Conservation (phyloP, 2,797 vertebrate species). For the Euthynnus affinis region DNA sequence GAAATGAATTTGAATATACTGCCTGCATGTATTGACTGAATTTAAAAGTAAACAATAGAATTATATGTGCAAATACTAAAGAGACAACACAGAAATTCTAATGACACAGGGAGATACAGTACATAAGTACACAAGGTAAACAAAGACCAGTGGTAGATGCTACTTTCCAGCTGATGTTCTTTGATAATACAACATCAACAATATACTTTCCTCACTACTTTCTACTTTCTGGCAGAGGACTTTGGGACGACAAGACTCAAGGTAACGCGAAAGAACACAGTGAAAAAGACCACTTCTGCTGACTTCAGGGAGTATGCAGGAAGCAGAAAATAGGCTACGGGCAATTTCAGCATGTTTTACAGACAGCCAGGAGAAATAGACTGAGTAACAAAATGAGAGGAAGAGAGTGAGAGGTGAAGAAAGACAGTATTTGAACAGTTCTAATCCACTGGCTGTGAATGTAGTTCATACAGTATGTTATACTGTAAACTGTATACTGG, state of each 20-base stretch:
- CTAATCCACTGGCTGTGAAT: slow-evolving; percentile 8
- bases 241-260: slow-evolving; percentile 39
- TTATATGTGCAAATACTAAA: too few relatives aligned
- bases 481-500: too few relatives aligned
- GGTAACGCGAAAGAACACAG: slow-evolving; percentile 32
- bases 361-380: slow-evolving; percentile 39
- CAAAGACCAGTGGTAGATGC: neutral
- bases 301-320: slow-evolving; percentile 51
- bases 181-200: slow-evolving; percentile 29
- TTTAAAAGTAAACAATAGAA: too few relatives aligned
- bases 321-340: slow-evolving; percentile 52
- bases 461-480: slow-evolving; percentile 4
- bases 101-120: neutral
- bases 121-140: neutral
- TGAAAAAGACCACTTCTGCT: slow-evolving; percentile 37
- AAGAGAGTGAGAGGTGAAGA: neutral
- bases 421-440: slow-evolving; percentile 8
- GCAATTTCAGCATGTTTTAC: slow-evolving; percentile 54
- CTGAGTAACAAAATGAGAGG: slow-evolving; percentile 10
- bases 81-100: neutral
- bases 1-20: too few relatives aligned
- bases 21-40: too few relatives aligned
- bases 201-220: neutral
- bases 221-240: neutral
- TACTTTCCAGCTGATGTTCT: neutral